phyloP scores from a whole-genome alignment of 1,140 invertebrate species.

The Armadillidium nasatum region DNA sequence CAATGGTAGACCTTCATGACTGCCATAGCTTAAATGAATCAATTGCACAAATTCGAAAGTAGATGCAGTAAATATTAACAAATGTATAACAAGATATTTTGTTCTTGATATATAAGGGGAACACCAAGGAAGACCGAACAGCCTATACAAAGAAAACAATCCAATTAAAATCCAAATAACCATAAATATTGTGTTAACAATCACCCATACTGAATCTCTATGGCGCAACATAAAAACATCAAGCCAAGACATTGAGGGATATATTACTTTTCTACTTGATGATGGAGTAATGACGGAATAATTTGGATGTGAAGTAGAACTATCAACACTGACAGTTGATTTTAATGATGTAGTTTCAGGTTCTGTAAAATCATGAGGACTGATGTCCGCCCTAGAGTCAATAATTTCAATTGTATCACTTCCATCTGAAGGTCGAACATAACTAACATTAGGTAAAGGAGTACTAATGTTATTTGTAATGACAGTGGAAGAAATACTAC shows the following conservation, averaged over 20 bases:
- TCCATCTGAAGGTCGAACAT: too few relatives aligned
- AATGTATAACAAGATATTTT: neutral
- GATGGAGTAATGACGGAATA: too few relatives aligned
- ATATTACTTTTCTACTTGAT: too few relatives aligned
- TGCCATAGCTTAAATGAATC: neutral
- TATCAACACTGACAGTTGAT: too few relatives aligned
- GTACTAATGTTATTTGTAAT: too few relatives aligned
- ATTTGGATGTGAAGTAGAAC: too few relatives aligned
- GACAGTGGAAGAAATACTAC: too few relatives aligned
- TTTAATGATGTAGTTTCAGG: too few relatives aligned
- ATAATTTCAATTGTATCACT: too few relatives aligned
- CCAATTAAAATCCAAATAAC: neutral
- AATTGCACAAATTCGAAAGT: slow-evolving; percentile 1
- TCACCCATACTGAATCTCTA: neutral
- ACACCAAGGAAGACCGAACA: neutral
- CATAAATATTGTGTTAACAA: neutral
- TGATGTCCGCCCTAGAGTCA: too few relatives aligned
- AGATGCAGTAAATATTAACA: slow-evolving; percentile 1
- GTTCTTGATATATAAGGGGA: neutral
- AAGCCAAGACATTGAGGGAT: neutral
- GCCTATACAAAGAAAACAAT: neutral
- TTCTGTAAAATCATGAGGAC: too few relatives aligned
- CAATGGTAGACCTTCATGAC: neutral
- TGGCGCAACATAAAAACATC: neutral
- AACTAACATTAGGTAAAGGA: too few relatives aligned